Evolutionary conservation across 2,888 invertebrate species (phyloP).

Genomic region (Heteropelma amictum): DNA sequence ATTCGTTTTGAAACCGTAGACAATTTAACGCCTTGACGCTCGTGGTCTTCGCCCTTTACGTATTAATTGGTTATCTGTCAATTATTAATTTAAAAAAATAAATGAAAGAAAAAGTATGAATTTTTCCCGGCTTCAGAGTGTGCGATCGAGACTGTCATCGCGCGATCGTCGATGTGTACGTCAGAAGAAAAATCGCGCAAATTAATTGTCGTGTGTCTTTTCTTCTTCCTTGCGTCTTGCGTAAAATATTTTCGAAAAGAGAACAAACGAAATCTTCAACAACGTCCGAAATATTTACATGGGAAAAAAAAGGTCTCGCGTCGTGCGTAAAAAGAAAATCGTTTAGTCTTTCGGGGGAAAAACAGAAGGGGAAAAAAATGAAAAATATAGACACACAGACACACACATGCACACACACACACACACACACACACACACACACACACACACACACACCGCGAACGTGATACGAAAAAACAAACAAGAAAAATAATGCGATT

Average conservation of each 20-base stretch:
- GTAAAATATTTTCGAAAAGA: neutral
- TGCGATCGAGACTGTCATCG: neutral
- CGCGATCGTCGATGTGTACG: neutral
- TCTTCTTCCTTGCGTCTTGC: neutral
- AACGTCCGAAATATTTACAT: neutral
- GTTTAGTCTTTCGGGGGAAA: neutral
- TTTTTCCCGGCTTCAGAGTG: conserved; percentile 45
- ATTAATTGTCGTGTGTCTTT: neutral
- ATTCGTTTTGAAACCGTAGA: conserved; percentile 57
- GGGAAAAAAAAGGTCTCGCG: neutral
- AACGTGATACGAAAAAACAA: conserved; percentile 17
- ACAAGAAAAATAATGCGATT: conserved; percentile 8
- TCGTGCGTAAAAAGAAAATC: neutral
- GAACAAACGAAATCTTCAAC: neutral
- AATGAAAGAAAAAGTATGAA: conserved; percentile 35
- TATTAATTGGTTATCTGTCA: conserved; percentile 76
- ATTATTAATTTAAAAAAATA: conserved; percentile 75
- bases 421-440: neutral
- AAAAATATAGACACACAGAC: neutral
- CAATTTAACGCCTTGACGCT: conserved; percentile 73
- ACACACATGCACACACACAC: neutral
- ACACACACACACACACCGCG: conserved; percentile 6
- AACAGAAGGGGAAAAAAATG: neutral
- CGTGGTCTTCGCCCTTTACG: conserved; percentile 68
- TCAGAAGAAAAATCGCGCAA: neutral